A percentile compares a stretch with the other conserved stretches of the same genome.
Evolutionary conservation across 2,888 invertebrate genomes (phyloP).

Genomic region (Perizoma affinitatum): DNA sequence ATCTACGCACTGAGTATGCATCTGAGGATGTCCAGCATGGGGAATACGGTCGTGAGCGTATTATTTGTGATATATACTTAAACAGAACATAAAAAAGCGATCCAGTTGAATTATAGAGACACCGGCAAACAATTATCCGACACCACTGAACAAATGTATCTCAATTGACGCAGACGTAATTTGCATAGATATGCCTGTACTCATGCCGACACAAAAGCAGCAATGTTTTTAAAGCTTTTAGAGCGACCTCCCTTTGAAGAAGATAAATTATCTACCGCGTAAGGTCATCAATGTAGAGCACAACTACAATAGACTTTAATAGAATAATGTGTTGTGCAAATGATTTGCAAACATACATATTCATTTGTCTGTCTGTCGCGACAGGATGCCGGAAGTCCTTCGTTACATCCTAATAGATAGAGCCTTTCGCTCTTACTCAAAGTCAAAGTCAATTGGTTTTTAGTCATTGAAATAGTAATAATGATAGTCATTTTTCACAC

Average conservation of each 20-base stretch:
- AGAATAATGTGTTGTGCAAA: slow-evolving; percentile 32
- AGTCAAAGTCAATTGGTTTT: slow-evolving; percentile 13
- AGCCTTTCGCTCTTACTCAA: slow-evolving; percentile 38
- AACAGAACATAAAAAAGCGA: too few relatives aligned
- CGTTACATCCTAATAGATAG: slow-evolving; percentile 53
- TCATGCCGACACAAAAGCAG: slow-evolving; percentile 26
- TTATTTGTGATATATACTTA: too few relatives aligned
- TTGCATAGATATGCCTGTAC: slow-evolving; percentile 22
- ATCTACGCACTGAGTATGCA: too few relatives aligned
- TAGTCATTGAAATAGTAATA: slow-evolving; percentile 16
- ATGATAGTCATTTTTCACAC: too few relatives aligned
- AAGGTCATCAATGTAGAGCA: slow-evolving; percentile 33
- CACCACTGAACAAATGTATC: slow-evolving; percentile 8
- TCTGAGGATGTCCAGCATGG: too few relatives aligned
- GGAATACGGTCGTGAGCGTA: too few relatives aligned
- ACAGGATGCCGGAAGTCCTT: slow-evolving; percentile 56
- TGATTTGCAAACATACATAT: slow-evolving; percentile 42
- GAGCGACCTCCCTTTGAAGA: slow-evolving; percentile 32
- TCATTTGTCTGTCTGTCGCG: slow-evolving; percentile 38
- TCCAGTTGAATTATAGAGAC: too few relatives aligned
- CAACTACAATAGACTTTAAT: slow-evolving; percentile 32
- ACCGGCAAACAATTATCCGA: slow-evolving; percentile 2
- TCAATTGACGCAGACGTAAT: slow-evolving; percentile 5
- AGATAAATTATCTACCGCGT: slow-evolving; percentile 34
- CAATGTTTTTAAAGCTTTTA: slow-evolving; percentile 32